A percentile compares a stretch with the other conserved stretches of the same genome.
These are phyloP conservation scores for Xestia sexstrigata DNA, from an alignment of 2,888 invertebrate species.

Conservation along the genomic window DNA sequence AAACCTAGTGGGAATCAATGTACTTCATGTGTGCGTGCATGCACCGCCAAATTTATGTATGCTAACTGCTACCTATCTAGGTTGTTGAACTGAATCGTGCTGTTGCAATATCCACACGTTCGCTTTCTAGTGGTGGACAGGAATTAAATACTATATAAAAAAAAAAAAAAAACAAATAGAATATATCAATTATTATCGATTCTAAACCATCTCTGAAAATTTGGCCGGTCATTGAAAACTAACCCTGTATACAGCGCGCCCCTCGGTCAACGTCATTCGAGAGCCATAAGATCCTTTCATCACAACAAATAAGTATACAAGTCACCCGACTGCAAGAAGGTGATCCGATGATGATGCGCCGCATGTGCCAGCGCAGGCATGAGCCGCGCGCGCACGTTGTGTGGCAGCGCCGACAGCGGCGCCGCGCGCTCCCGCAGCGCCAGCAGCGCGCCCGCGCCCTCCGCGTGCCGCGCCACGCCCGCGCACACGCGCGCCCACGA, in stretches of 20 bases:
- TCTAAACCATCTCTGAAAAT: no score
- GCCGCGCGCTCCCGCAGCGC: conserved; percentile 58
- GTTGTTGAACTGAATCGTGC: no score
- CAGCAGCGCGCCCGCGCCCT: conserved; percentile 73
- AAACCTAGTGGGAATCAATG: no score
- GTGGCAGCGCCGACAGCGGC: conserved; percentile 69
- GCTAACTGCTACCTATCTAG: no score
- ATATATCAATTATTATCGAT: no score
- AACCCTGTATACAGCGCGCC: background rate
- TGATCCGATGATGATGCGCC: conserved; percentile 78
- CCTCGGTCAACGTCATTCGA: background rate
- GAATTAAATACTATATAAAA: no score
- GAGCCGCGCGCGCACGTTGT: conserved; percentile 69
- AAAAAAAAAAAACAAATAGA: no score
- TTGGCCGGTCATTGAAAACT: no score
- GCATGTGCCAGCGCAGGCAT: conserved; percentile 84
- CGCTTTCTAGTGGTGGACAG: no score
- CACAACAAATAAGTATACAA: background rate
- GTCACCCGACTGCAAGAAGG: conserved; percentile 81
- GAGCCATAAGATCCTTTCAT: background rate
- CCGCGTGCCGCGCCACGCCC: conserved; percentile 63
- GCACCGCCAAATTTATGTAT: no score
- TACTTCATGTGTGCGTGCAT: no score
- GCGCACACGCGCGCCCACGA: conserved; percentile 72
- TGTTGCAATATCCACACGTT: no score